Percentiles rank a stretch among this genome's conserved stretches.
Conservation (phyloP, 2,797 vertebrate genomes). For the Tadarida brasiliensis region DNA sequence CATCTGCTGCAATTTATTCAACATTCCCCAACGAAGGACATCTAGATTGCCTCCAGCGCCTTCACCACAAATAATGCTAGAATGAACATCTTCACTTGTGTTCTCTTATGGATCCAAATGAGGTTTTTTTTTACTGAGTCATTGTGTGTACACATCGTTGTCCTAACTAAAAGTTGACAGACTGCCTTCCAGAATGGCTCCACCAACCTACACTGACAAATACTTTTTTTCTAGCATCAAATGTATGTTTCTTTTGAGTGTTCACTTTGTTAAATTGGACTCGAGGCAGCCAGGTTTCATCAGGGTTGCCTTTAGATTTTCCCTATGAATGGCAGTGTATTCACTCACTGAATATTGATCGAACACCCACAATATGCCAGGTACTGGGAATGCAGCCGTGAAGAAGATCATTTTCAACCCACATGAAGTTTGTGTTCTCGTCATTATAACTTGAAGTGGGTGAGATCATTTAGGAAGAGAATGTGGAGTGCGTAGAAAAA, state of each 20-base stretch:
- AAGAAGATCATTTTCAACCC: conserved; percentile 15
- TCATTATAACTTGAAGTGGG: conserved; percentile 19
- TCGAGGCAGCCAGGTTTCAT: not conserved
- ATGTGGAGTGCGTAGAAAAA: not conserved
- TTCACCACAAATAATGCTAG: not conserved
- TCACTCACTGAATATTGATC: conserved; percentile 20
- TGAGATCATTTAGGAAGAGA: conserved; percentile 15
- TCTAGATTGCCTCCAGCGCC: not conserved
- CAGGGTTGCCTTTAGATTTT: not conserved
- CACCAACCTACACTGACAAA: not conserved
- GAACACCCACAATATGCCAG: not conserved
- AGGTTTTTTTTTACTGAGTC: not conserved
- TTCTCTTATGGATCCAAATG: not conserved
- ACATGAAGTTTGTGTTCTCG: not conserved
- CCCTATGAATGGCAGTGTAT: not conserved
- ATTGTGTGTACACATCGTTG: not conserved
- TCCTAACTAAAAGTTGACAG: not conserved
- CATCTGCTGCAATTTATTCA: conserved; percentile 16
- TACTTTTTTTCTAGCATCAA: not conserved
- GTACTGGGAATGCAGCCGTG: not conserved
- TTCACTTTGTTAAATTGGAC: not conserved
- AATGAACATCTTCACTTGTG: not conserved
- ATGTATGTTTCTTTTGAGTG: not conserved
- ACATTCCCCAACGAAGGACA: not conserved
- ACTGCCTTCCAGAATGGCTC: not conserved